Base-by-base conservation (phyloP, 2,888 invertebrate species). In the Spodoptera exigua region DNA sequence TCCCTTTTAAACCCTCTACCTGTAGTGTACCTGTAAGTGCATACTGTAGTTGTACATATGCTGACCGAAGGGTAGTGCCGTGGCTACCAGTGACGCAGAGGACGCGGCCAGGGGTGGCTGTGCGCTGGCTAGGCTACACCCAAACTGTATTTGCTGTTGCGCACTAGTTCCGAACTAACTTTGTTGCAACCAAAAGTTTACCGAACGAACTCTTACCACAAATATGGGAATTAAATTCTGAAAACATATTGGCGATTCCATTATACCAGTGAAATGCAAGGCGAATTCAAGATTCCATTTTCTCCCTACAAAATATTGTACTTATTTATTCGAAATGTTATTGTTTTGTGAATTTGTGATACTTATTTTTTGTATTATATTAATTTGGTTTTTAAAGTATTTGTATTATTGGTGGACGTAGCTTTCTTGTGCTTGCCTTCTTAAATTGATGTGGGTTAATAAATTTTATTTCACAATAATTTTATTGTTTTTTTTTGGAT, bases 231-330 rank as follows among this genome's bases (percentile, higher is more conserved):
- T 37, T 5, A 40, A 32, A 27, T 48, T 27, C 27, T 10, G 10
- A 11, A 43, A 47, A 16, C 5, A 18, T 13, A 12, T 21, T 34
- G 12, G 32, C 35, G 17, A 44, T 36, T 48, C 16, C 7, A 14
- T 44, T 4, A 12, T 32, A 13, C 12, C 13, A 65, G 45, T 60
- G 27, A 49, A 45, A 66, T 56, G 66, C 61, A 48, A 34, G n/a
- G 47, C 48, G 61, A 67, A 48, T 55, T 61, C 39, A 61, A 55
- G 51, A 55, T 67, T 43, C 47, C 43, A 12, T 1, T 32, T 39
- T 14, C 44, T n/a, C 37, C 16, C 3, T 60, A 46, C 46, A 46
- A 36, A 54, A 66, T 66, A 60, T 60, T 37, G 65, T 66, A 65
- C 34, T 0, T 27, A 27, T 13, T 11, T 16, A 21, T 4, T 36